Base-by-base conservation (phyloP, 2,797 vertebrate genomes). In the Rhinoraja longicauda region DNA sequence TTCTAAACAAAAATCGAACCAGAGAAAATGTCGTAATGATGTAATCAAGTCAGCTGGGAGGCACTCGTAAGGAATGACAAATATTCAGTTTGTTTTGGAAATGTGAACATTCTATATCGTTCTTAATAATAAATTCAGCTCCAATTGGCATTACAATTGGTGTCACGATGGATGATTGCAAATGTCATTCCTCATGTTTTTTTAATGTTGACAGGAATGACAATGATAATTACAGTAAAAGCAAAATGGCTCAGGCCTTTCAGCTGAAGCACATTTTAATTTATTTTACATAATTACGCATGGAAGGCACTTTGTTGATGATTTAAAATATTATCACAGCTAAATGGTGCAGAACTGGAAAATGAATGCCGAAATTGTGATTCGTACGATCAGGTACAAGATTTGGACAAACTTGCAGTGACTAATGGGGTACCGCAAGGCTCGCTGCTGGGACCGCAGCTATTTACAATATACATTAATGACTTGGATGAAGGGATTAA, bases 221-320 rank as follows among this genome's bases (percentile, higher is more conserved):
- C 84, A 88, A 88, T 88, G 84, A 36, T 88, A 88, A 88, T 88
- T 88, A 88, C 17, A 36, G 84, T 67, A 64, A 88, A 86, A 88
- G 84, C 84, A 88, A 88, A 86, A 88, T 36, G 84, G n/a, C 84
- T 62, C 62, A 36, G 6, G 17, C 84, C 32, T 88, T 88, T 21
- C 64, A 88, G 19, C 59, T 88, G 84, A 36, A 88, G 84, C 84
- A 21, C 67, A 88, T 17, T 88, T 57, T 88, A 88, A 67, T 88
- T 88, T 88, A 88, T 88, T 88, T 88, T 88, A 36, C 84, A 88
- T 88, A 88, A 88, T 88, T 88, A 32, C 36, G 17, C 84, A 88
- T 67, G 36, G 62, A 88, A 67, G 59, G 32, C 59, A 36, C n/a
- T 36, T 67, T 88, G 19, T 19, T 64, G 84, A 36, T 67, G 59